Evolutionary conservation across 2,797 vertebrate species (phyloP).

Genomic region (Falco concolor): DNA sequence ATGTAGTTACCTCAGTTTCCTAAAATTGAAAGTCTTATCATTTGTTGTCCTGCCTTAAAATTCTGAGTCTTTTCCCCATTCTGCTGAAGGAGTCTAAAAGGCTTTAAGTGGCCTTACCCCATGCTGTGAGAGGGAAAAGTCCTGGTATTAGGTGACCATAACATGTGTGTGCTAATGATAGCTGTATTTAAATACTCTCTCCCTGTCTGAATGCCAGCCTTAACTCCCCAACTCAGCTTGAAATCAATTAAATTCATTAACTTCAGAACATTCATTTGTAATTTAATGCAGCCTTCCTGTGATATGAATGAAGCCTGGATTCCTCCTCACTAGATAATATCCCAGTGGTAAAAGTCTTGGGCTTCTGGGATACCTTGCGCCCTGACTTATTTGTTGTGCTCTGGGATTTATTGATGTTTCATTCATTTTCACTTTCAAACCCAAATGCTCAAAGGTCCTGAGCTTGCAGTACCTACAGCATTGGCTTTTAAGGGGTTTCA

Average conservation of each 20-base stretch:
- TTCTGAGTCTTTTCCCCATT: background rate
- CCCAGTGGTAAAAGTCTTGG: background rate
- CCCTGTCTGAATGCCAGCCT: background rate
- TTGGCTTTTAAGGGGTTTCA: background rate
- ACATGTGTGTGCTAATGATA: background rate
- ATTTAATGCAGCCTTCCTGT: background rate
- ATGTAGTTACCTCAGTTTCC: background rate
- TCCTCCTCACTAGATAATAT: background rate
- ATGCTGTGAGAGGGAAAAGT: background rate
- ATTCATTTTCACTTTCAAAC: background rate
- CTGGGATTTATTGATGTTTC: background rate
- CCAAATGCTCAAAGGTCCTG: background rate
- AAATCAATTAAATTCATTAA: constrained; percentile 50
- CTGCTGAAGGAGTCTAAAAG: background rate
- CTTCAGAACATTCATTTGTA: constrained; percentile 17
- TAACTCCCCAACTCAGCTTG: constrained; percentile 9
- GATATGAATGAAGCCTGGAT: background rate
- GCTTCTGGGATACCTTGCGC: background rate
- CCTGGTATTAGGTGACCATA: background rate
- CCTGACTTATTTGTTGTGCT: background rate
- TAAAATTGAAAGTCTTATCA: background rate
- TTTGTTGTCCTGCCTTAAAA: background rate
- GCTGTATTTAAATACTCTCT: background rate
- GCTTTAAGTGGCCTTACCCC: background rate
- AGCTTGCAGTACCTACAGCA: background rate